These are phyloP conservation scores for Oxyura jamaicensis DNA, from an alignment of 2,113 vertebrate species.

Conservation along the genomic window DNA sequence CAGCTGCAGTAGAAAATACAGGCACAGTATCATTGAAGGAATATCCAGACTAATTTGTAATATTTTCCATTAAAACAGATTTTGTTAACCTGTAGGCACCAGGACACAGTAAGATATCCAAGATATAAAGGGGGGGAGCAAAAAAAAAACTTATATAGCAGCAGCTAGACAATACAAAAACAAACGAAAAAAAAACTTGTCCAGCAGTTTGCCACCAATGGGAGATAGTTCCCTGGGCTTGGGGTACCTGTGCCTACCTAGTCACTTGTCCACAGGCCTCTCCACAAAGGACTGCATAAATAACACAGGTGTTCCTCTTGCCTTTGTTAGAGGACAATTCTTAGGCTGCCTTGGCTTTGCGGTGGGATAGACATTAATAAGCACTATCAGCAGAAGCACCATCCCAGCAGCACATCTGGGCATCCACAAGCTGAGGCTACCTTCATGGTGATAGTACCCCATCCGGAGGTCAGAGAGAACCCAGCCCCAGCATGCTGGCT, in stretches of 20 bases:
- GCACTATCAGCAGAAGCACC: neutral
- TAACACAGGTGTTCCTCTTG: neutral
- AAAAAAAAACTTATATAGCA: neutral
- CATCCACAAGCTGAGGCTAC: neutral
- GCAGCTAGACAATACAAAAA: neutral
- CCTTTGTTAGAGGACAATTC: neutral
- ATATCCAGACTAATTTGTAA: neutral
- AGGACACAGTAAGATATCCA: neutral
- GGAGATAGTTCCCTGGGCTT: neutral
- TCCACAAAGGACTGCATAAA: neutral
- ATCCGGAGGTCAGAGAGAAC: neutral
- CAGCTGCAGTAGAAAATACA: neutral
- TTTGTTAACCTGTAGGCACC: neutral
- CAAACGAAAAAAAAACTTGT: neutral
- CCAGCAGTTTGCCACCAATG: neutral
- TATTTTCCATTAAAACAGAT: neutral
- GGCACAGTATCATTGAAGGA: neutral
- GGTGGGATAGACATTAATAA: neutral
- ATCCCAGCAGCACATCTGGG: neutral
- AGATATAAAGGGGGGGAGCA: neutral
- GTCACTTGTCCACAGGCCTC: neutral
- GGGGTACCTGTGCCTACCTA: neutral
- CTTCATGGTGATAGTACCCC: neutral
- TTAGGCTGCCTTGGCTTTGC: neutral
- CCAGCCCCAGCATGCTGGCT: neutral